Base-by-base conservation (phyloP, 2,888 invertebrate species). In the Nemurella pictetii region DNA sequence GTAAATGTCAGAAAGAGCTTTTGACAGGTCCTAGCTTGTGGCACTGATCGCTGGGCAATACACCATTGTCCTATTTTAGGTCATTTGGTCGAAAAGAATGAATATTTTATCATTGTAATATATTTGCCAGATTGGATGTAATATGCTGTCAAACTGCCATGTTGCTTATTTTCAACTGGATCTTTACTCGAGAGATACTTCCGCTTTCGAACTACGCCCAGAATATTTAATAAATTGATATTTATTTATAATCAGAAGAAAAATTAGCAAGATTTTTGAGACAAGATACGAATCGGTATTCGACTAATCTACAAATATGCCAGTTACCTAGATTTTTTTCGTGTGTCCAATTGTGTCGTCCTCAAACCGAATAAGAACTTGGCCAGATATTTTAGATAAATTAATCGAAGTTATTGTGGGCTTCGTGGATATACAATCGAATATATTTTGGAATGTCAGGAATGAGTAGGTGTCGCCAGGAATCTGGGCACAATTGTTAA, bases 141-240 rank as follows among this genome's bases (percentile, higher is more conserved):
- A n/a, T n/a, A 55, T 82, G 26, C 86, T 87, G 87, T 87, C 87
- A 87, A 87, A 87, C 87, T 87, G 87, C 87, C 87, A 87, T 87
- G 86, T 87, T 87, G 87, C 86, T 87, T 87, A 85, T 85, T 85
- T 85, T 80, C 73, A 35, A n/a, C 27, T 74, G 35, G 73, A 36
- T 84, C 84, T 84, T 81, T 80, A 83, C 85, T 84, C 86, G 85
- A 84, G 78, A 72, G 84, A 86, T 84, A 87, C 87, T 87, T 86
- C 86, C 87, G 86, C 86, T 86, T 85, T 86, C 86, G 86, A 86
- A 83, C 86, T 86, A 85, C 86, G 87, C 87, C 87, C 87, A 84
- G 84, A 84, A 85, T 29, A 81, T 30, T 75, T 28, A 75, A 78
- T 78, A 78, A 78, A 28, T 29, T 78, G 30, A 78, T 20, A n/a